These are phyloP conservation scores for Labeo calbasu DNA, from an alignment of 2,797 vertebrate genomes.

Conservation along the genomic window DNA sequence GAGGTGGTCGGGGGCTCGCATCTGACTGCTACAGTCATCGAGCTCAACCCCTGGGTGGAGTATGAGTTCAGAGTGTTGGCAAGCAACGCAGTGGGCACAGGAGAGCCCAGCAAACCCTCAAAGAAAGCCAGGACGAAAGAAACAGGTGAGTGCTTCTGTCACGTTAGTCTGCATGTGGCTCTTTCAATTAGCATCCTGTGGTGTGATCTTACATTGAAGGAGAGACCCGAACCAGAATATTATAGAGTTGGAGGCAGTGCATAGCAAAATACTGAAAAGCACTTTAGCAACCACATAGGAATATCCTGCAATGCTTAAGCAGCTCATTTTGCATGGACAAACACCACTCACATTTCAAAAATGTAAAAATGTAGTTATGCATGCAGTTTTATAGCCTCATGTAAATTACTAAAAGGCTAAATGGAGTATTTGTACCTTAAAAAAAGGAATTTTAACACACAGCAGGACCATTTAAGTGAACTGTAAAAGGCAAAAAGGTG, in stretches of 20 bases:
- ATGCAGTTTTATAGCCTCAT: background rate
- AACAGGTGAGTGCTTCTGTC: slow-evolving; percentile 82
- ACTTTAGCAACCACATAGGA: slow-evolving; percentile 1
- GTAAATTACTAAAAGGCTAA: slow-evolving; percentile 5
- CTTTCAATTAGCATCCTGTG: background rate
- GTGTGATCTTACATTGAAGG: background rate
- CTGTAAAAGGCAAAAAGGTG: background rate
- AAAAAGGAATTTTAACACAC: background rate
- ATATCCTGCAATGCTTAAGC: background rate
- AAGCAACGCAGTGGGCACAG: slow-evolving; percentile 91
- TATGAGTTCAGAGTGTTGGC: slow-evolving; percentile 96
- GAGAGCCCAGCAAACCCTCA: slow-evolving; percentile 92
- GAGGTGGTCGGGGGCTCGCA: slow-evolving; percentile 88
- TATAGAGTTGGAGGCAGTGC: background rate
- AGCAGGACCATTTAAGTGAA: background rate
- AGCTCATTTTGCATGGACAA: slow-evolving; percentile 4
- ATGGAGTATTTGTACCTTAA: background rate
- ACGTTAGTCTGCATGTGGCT: background rate
- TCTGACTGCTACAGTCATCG: slow-evolving; percentile 90
- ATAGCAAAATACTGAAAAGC: background rate
- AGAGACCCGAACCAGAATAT: background rate
- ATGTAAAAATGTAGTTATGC: background rate
- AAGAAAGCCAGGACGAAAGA: slow-evolving; percentile 93
- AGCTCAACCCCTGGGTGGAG: slow-evolving; percentile 96
- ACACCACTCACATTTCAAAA: background rate